A percentile compares a stretch with the other conserved stretches of the same genome.
These are phyloP conservation scores for Mastigias papua DNA, from an alignment of 30 jellyfish, hydroid and myxozoan genomes.

Conservation along the genomic window DNA sequence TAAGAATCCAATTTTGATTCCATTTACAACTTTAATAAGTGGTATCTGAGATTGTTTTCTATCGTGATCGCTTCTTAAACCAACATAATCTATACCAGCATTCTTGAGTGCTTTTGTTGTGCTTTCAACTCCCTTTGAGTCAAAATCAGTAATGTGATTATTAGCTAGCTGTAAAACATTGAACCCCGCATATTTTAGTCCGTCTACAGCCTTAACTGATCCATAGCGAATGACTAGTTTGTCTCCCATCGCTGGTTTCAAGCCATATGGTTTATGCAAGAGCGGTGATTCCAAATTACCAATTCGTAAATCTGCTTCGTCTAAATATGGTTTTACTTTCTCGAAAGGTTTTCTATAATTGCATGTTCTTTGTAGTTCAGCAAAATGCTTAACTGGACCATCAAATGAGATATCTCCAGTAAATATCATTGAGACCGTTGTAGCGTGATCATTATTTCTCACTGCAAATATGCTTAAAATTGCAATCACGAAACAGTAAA, in stretches of 20 bases:
- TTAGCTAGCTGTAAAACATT: slow-evolving; percentile 67
- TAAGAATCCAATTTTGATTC: slow-evolving; percentile 70
- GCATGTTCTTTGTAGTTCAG: slow-evolving; percentile 48
- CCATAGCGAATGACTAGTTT: slow-evolving; percentile 41
- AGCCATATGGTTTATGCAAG: background rate
- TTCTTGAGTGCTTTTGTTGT: slow-evolving; percentile 44
- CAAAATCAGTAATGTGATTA: slow-evolving; percentile 77
- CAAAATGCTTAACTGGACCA: slow-evolving; percentile 64
- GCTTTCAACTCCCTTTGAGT: slow-evolving; percentile 49
- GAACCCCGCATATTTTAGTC: slow-evolving; percentile 78
- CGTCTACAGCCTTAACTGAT: slow-evolving; percentile 64
- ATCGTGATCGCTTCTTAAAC: slow-evolving; percentile 17
- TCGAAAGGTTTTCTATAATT: slow-evolving; percentile 54
- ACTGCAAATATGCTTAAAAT: background rate
- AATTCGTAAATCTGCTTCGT: slow-evolving; percentile 59
- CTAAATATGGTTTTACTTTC: slow-evolving; percentile 7
- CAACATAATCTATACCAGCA: slow-evolving; percentile 67
- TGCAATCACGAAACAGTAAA: background rate
- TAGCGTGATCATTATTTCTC: background rate
- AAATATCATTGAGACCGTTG: slow-evolving; percentile 21
- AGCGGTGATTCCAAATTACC: slow-evolving; percentile 47
- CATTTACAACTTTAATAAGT: slow-evolving; percentile 58
- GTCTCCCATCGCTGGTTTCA: background rate
- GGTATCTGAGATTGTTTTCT: slow-evolving; percentile 51
- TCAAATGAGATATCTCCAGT: slow-evolving; percentile 55